These are phyloP conservation scores for Pipistrellus kuhlii DNA, from an alignment of 2,797 vertebrate genomes.

Conservation along the genomic window DNA sequence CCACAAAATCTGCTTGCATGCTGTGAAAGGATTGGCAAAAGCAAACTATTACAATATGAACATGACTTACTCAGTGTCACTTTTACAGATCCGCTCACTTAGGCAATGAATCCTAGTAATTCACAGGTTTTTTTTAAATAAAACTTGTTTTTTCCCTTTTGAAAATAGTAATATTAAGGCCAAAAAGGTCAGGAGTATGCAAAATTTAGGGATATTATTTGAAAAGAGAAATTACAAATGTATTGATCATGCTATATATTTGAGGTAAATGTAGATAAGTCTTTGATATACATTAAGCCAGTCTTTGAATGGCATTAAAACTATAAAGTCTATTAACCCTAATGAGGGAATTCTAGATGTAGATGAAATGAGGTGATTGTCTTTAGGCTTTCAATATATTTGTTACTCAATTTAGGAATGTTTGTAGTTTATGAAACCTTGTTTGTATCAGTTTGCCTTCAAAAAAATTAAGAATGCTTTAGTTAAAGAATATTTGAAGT, in stretches of 20 bases:
- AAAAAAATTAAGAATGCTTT: slow-evolving; percentile 9
- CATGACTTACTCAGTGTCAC: background rate
- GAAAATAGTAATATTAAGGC: slow-evolving; percentile 21
- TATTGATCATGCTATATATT: slow-evolving; percentile 48
- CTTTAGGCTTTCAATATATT: slow-evolving; percentile 81
- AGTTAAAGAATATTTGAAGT: background rate
- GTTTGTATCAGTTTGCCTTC: slow-evolving; percentile 31
- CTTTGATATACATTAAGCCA: slow-evolving; percentile 57
- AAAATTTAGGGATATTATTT: slow-evolving; percentile 49
- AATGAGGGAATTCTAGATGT: slow-evolving; percentile 70
- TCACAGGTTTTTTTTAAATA: background rate
- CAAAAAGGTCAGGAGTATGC: background rate
- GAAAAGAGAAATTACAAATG: slow-evolving; percentile 64
- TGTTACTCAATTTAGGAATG: slow-evolving; percentile 74
- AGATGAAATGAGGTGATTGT: slow-evolving; percentile 79
- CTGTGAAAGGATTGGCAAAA: slow-evolving; percentile 39
- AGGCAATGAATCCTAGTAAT: background rate
- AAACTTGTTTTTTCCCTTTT: background rate
- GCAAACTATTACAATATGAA: background rate
- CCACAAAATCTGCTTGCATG: slow-evolving; percentile 5
- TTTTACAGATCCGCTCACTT: background rate
- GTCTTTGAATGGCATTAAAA: slow-evolving; percentile 71
- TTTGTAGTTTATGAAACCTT: slow-evolving; percentile 46
- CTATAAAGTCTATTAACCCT: slow-evolving; percentile 82
- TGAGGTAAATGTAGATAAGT: slow-evolving; percentile 74